These are phyloP conservation scores for Euwallacea fornicatus DNA, from an alignment of 1,140 invertebrate species.

Conservation along the genomic window DNA sequence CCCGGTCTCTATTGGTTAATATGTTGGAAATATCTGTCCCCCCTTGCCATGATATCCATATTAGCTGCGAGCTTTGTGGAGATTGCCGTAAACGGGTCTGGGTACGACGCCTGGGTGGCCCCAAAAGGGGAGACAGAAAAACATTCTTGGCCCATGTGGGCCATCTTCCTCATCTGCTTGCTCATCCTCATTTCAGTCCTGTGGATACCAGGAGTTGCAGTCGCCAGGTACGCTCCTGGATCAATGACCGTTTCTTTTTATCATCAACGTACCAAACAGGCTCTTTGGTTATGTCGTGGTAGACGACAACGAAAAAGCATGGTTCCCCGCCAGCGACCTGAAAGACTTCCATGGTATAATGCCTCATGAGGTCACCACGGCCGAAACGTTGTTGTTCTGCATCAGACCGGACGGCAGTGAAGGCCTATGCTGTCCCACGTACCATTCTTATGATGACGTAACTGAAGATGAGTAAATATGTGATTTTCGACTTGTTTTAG, in stretches of 20 bases:
- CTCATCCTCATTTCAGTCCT: constrained; percentile 78
- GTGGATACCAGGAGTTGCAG: constrained; percentile 85
- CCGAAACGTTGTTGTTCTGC: constrained; percentile 81
- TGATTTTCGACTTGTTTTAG: background rate
- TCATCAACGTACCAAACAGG: background rate
- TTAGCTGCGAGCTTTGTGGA: constrained; percentile 82
- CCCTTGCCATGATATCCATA: constrained; percentile 87
- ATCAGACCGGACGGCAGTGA: constrained; percentile 80
- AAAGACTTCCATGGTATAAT: constrained; percentile 85
- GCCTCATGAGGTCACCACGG: constrained; percentile 74
- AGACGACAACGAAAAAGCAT: constrained; percentile 87
- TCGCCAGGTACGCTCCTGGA: constrained; percentile 65
- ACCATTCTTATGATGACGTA: constrained; percentile 65
- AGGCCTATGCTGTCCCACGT: constrained; percentile 78
- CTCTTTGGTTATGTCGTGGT: constrained; percentile 70
- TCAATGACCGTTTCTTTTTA: constrained; percentile 35
- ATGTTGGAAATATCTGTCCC: constrained; percentile 93
- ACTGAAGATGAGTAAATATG: constrained; percentile 51
- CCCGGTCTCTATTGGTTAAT: constrained; percentile 88
- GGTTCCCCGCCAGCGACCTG: constrained; percentile 87
- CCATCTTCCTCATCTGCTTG: constrained; percentile 72
- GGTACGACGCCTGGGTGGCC: constrained; percentile 83
- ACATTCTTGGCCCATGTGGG: constrained; percentile 79
- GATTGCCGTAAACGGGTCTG: constrained; percentile 76
- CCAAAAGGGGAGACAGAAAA: constrained; percentile 70